phyloP scores from a whole-genome alignment of 2,113 vertebrate genomes.

The Bubo bubo region DNA sequence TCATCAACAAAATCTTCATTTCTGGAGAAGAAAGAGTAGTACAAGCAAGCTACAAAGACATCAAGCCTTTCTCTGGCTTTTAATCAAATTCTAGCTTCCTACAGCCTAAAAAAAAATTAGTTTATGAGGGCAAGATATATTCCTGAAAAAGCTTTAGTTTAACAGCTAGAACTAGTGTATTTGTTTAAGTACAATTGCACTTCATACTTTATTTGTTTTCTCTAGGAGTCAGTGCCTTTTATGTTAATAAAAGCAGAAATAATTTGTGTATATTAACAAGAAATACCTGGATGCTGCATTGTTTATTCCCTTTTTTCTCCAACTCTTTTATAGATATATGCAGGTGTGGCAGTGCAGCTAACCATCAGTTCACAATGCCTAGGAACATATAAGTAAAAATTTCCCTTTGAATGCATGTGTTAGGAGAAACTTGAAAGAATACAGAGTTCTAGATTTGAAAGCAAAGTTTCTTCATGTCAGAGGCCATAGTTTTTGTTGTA shows the following conservation, averaged over 20 bases:
- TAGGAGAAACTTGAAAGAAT: not conserved
- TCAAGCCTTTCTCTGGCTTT: not conserved
- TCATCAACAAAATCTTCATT: not conserved
- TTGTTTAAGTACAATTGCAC: not conserved
- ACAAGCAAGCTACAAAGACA: not conserved
- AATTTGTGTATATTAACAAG: not conserved
- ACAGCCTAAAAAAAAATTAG: accelerated
- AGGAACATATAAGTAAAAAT: not conserved
- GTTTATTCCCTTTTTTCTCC: not conserved
- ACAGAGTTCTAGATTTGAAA: not conserved
- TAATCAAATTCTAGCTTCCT: not conserved
- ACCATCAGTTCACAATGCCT: not conserved
- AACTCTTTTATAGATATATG: not conserved
- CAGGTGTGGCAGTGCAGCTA: not conserved
- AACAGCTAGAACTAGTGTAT: not conserved
- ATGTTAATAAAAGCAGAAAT: not conserved
- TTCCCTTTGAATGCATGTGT: not conserved
- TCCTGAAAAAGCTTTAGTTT: not conserved
- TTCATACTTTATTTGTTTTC: not conserved
- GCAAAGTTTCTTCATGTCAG: not conserved
- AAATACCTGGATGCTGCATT: not conserved
- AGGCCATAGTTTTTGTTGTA: not conserved
- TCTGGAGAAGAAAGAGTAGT: not conserved
- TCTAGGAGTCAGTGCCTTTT: not conserved
- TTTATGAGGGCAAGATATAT: not conserved